phyloP scores from a whole-genome alignment of 2,113 vertebrate species.

The Pelecanoides urinatrix region DNA sequence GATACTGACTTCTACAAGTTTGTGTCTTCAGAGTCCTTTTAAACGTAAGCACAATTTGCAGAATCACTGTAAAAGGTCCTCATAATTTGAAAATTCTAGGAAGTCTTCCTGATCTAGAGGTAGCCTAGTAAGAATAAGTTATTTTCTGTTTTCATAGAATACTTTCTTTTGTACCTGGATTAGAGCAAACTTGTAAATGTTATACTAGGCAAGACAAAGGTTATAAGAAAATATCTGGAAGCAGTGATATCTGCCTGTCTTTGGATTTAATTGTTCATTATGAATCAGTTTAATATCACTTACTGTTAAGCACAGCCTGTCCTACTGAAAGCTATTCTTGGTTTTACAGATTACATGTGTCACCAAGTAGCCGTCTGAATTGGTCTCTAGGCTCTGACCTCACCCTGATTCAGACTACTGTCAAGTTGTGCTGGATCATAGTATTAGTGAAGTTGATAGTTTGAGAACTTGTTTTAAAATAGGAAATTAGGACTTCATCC shows the following conservation, averaged over 20 bases:
- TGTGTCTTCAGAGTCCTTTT: neutral
- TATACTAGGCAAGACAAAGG: neutral
- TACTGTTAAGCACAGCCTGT: neutral
- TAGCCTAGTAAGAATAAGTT: neutral
- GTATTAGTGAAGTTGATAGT: neutral
- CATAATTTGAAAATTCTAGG: neutral
- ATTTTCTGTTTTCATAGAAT: neutral
- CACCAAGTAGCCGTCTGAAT: neutral
- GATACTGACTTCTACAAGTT: neutral
- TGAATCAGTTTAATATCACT: neutral
- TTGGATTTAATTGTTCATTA: neutral
- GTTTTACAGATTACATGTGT: neutral
- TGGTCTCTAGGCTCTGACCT: neutral
- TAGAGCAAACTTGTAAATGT: neutral
- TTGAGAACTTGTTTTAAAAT: neutral
- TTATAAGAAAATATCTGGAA: neutral
- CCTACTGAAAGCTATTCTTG: neutral
- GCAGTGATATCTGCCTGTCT: neutral
- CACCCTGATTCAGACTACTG: neutral
- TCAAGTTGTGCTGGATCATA: neutral
- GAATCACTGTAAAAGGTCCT: neutral
- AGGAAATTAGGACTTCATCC: neutral
- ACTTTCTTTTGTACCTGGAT: neutral
- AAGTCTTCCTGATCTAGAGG: neutral
- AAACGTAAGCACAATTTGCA: neutral